Evolutionary conservation across 2,113 vertebrate genomes (phyloP).

Genomic region (Tenebrosternarchus preto): DNA sequence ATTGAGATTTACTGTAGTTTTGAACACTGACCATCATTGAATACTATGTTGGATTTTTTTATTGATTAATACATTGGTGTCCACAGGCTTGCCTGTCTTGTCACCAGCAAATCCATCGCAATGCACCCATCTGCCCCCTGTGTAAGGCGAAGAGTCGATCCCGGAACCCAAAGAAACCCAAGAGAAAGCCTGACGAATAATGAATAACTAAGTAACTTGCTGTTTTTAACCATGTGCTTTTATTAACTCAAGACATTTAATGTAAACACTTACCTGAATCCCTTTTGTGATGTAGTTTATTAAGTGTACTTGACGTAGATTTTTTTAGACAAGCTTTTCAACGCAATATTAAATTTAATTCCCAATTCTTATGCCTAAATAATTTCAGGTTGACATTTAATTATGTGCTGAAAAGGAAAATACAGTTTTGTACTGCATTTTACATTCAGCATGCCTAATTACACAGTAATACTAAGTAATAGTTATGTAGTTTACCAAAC

Average conservation of each 20-base stretch:
- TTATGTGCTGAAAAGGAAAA: not conserved
- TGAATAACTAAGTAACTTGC: not conserved
- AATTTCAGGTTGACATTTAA: not conserved
- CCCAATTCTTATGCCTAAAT: not conserved
- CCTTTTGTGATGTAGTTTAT: slow-evolving; percentile 2
- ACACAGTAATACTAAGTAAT: not conserved
- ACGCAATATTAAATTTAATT: slow-evolving; percentile 1
- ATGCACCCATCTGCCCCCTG: slow-evolving; percentile 94
- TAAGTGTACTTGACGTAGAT: slow-evolving; percentile 11
- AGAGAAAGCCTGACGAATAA: slow-evolving; percentile 96
- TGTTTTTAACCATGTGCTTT: not conserved
- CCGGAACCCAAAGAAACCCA: slow-evolving; percentile 98
- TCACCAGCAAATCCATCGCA: slow-evolving; percentile 98
- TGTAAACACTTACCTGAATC: not conserved
- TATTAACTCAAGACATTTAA: not conserved
- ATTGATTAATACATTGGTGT: slow-evolving; percentile 17
- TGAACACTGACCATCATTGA: slow-evolving; percentile 4
- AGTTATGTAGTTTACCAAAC: not conserved
- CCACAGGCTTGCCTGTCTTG: slow-evolving; percentile 94
- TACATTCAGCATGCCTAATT: not conserved
- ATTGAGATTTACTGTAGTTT: not conserved
- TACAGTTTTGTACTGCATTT: not conserved
- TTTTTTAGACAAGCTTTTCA: not conserved
- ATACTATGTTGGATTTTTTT: not conserved
- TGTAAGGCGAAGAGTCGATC: slow-evolving; percentile 99